These are phyloP conservation scores for Trididemnum clinides DNA, from an alignment of 23 tunicate species.

Conservation along the genomic window DNA sequence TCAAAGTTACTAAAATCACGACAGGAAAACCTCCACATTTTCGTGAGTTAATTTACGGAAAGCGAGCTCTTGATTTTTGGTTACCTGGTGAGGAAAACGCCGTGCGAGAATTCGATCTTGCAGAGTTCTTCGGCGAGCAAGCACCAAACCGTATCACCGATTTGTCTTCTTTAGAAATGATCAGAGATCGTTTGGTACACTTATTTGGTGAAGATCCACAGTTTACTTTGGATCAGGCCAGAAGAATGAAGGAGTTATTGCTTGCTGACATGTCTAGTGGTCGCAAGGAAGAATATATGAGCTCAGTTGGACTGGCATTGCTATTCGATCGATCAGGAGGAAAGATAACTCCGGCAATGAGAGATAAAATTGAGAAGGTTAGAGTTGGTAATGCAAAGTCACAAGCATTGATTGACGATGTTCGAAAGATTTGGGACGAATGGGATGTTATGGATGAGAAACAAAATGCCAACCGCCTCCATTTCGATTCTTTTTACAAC, in stretches of 20 bases:
- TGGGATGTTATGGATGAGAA: conserved; percentile 12
- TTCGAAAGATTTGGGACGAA: conserved; percentile 24
- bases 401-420: background rate
- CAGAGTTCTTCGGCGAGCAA: conserved; percentile 10
- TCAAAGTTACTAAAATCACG: conserved; percentile 21
- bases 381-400: background rate
- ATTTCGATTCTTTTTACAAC: conserved; percentile 23
- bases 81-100: conserved; percentile 18
- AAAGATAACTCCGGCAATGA: background rate
- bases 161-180: conserved; percentile 14
- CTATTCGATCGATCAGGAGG: conserved; percentile 43
- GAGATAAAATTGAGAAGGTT: conserved; percentile 11
- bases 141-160: conserved; percentile 20
- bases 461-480: background rate
- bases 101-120: conserved; percentile 12
- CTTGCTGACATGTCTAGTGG: background rate
- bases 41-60: conserved; percentile 26
- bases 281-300: conserved; percentile 43
- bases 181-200: background rate
- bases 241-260: conserved; percentile 20
- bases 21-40: conserved; percentile 29
- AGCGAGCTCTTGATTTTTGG: conserved; percentile 41
- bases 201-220: conserved; percentile 8
- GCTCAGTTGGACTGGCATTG: conserved; percentile 23
- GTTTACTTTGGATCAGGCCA: background rate